Percentiles rank a stretch among this genome's conserved stretches.
Evolutionary conservation across 92 coral and sea anemone species (phyloP).

Genomic region (Zoanthus sociatus): DNA sequence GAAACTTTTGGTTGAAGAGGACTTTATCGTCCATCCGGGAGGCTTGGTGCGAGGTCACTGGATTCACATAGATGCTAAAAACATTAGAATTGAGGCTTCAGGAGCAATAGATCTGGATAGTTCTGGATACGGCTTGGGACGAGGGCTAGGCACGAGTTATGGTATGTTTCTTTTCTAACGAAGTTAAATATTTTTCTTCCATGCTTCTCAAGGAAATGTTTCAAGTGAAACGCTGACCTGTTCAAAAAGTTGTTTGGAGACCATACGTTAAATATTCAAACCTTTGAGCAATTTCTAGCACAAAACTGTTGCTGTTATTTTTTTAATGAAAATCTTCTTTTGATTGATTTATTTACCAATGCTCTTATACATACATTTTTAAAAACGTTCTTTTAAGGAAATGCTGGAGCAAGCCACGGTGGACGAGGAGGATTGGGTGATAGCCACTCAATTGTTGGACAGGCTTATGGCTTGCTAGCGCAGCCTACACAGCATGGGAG

Average conservation of each 20-base stretch:
- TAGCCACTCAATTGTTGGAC: constrained; percentile 54
- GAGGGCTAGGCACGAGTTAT: constrained; percentile 70
- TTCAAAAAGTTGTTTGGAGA: no score
- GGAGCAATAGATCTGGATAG: constrained; percentile 61
- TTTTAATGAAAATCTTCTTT: no score
- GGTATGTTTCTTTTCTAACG: constrained; percentile 34
- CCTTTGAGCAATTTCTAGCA: no score
- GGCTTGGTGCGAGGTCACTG: constrained; percentile 65
- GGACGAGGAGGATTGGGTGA: constrained; percentile 72
- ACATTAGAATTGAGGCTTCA: constrained; percentile 66
- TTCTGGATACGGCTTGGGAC: constrained; percentile 45
- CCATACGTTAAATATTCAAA: no score
- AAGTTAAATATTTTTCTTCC: no score
- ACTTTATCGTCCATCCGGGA: constrained; percentile 67
- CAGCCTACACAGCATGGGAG: constrained; percentile 66
- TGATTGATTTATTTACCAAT: background rate
- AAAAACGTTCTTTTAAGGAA: constrained; percentile 36
- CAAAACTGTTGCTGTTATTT: no score
- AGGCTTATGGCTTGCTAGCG: constrained; percentile 64
- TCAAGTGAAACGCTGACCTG: no score
- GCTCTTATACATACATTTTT: no score
- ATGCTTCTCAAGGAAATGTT: no score
- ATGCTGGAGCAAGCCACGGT: constrained; percentile 78
- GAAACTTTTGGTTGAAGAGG: constrained; percentile 58
- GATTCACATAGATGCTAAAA: constrained; percentile 54